phyloP scores from a whole-genome alignment of 2,113 vertebrate species.

The Epinephelus moara region DNA sequence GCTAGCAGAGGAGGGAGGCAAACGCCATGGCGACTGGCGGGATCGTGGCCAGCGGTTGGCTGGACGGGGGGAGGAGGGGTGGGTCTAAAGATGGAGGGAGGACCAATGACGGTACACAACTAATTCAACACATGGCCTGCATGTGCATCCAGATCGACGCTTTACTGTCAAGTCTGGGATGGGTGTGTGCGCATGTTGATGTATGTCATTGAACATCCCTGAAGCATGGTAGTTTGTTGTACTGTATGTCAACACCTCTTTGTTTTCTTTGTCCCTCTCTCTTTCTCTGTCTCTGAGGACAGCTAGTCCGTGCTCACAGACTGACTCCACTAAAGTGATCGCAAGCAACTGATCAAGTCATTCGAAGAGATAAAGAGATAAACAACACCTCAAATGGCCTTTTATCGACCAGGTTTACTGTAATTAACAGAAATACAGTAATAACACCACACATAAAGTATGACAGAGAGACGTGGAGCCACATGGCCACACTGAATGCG shows the following conservation, averaged over 20 bases:
- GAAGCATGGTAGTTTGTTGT: conserved; percentile 10
- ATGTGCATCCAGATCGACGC: conserved; percentile 44
- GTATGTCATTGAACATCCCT: neutral
- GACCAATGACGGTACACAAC: conserved; percentile 39
- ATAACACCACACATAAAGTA: neutral
- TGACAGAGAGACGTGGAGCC: neutral
- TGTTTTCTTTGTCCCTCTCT: conserved; percentile 1
- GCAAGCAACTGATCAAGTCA: neutral
- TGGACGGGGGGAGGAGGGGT: conserved; percentile 20
- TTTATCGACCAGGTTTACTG: neutral
- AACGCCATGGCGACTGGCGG: conserved; percentile 68
- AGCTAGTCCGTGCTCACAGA: neutral
- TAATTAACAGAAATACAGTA: neutral
- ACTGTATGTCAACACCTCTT: neutral
- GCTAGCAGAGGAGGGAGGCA: conserved; percentile 53
- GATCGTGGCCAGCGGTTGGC: conserved; percentile 50
- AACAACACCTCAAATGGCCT: neutral
- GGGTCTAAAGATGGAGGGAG: conserved; percentile 33
- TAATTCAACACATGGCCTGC: conserved; percentile 47
- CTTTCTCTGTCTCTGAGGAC: neutral
- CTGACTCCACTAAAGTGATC: neutral
- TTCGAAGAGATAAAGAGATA: neutral
- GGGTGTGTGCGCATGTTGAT: conserved; percentile 2
- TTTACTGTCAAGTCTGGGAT: conserved; percentile 6
- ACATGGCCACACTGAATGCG: conserved; percentile 16